Percentiles rank a stretch among this genome's conserved stretches.
Conservation (phyloP, 2,797 vertebrate species). For the Gymnoscopelus braueri region DNA sequence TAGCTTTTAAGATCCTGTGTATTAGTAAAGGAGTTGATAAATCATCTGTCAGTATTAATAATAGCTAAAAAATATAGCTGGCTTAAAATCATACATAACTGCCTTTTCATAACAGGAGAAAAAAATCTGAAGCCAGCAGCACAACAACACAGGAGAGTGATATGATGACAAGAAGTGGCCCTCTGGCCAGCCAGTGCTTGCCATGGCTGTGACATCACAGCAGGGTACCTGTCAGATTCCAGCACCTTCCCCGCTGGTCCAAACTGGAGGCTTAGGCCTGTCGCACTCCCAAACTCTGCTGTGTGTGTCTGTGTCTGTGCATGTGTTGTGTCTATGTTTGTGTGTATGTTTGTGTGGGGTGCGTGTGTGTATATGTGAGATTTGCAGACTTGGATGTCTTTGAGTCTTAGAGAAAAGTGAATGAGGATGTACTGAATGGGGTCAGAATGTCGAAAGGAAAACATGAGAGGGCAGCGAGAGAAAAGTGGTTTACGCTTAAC, state of each 20-base stretch:
- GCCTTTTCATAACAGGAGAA: no score
- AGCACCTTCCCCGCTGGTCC: conserved; percentile 63
- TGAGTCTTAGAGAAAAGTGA: conserved; percentile 25
- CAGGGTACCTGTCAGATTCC: conserved; percentile 78
- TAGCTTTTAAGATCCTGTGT: no score
- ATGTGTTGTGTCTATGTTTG: conserved; percentile 18
- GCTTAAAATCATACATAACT: no score
- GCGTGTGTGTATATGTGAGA: not conserved
- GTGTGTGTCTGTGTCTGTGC: conserved; percentile 34
- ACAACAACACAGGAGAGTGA: conserved; percentile 33
- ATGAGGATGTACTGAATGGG: conserved; percentile 26
- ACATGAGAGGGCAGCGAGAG: conserved; percentile 35
- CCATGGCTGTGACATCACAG: conserved; percentile 72
- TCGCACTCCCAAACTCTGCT: conserved; percentile 62
- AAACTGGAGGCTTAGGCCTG: conserved; percentile 58
- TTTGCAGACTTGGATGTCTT: conserved; percentile 26
- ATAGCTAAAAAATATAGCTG: no score
- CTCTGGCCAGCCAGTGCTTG: conserved; percentile 54
- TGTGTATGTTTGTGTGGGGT: conserved; percentile 10
- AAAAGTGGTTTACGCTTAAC: conserved; percentile 15
- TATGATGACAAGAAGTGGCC: conserved; percentile 55
- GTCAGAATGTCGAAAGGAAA: conserved; percentile 26
- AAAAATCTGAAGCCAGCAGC: conserved; percentile 3
- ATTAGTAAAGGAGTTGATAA: no score
- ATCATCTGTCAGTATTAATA: no score